A percentile compares a stretch with the other conserved stretches of the same genome.
Evolutionary conservation across 1,140 invertebrate species (phyloP).

Genomic region (Latrodectus geometricus): DNA sequence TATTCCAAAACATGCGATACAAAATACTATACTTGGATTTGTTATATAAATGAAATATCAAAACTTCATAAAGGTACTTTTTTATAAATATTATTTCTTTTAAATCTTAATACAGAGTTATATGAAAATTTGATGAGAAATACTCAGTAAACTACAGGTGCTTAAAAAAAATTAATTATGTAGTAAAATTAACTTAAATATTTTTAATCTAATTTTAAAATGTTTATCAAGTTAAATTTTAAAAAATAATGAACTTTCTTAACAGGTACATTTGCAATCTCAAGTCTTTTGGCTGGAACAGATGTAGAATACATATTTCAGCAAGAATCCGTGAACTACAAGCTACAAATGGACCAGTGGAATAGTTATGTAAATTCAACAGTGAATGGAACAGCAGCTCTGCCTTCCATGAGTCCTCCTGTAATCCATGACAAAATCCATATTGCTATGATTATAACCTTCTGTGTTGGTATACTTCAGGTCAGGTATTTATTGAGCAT

Average conservation of each 20-base stretch:
- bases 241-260: background rate
- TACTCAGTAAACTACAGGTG: too few relatives aligned
- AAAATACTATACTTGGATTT: too few relatives aligned
- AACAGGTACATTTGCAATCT: conserved; percentile 84
- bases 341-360: background rate
- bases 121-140: too few relatives aligned
- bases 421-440: conserved; percentile 44
- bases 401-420: background rate
- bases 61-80: too few relatives aligned
- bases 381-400: background rate
- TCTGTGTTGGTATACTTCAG: conserved; percentile 54
- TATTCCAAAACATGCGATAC: too few relatives aligned
- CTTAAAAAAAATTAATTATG: too few relatives aligned
- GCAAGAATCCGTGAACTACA: conserved; percentile 6
- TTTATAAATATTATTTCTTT: too few relatives aligned
- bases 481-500: conserved; percentile 33
- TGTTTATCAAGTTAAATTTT: too few relatives aligned
- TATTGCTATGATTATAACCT: conserved; percentile 53
- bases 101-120: too few relatives aligned
- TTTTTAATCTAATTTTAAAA: too few relatives aligned
- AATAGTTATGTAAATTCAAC: background rate
- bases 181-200: too few relatives aligned
- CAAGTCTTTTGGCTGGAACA: conserved; percentile 86
- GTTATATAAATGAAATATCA: too few relatives aligned
- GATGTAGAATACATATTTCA: conserved; percentile 69